Percentiles rank a stretch among this genome's conserved stretches.
These are phyloP conservation scores for Andrena hattorfiana DNA, from an alignment of 2,888 invertebrate species.

Conservation along the genomic window DNA sequence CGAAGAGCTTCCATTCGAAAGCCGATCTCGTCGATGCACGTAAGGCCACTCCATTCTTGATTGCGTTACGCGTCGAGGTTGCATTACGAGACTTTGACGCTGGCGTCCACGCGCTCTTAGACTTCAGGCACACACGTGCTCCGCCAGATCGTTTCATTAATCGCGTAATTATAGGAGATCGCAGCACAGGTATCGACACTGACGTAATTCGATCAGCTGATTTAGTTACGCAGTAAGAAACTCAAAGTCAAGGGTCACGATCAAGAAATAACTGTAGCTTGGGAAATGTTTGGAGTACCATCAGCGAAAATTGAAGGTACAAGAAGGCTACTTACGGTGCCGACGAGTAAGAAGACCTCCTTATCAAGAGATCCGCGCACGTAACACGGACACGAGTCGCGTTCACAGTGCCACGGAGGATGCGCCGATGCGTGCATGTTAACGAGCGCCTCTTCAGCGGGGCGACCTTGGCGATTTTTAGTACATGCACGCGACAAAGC, in stretches of 20 bases:
- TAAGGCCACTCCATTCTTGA: background rate
- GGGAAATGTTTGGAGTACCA: background rate
- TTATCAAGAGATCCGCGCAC: conserved; percentile 20
- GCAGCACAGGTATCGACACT: background rate
- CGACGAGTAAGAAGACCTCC: conserved; percentile 2
- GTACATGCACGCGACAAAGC: conserved; percentile 16
- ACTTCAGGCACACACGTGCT: background rate
- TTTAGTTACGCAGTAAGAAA: background rate
- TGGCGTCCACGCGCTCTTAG: conserved; percentile 6
- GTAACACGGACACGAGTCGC: conserved; percentile 37
- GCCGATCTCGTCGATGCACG: background rate
- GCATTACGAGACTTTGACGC: conserved; percentile 30
- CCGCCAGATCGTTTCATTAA: conserved; percentile 6
- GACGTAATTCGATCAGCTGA: background rate
- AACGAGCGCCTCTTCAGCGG: conserved; percentile 1
- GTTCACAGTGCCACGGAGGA: conserved; percentile 26
- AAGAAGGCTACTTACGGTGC: background rate
- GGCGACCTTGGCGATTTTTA: conserved; percentile 38
- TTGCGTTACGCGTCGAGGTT: background rate
- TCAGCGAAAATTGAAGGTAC: background rate
- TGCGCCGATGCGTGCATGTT: conserved; percentile 18
- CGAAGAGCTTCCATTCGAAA: background rate
- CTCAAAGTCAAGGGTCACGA: background rate
- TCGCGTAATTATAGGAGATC: conserved; percentile 24
- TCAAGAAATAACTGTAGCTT: no score